phyloP scores from a whole-genome alignment of 2,888 invertebrate genomes.

The Epinotia brunnichana region DNA sequence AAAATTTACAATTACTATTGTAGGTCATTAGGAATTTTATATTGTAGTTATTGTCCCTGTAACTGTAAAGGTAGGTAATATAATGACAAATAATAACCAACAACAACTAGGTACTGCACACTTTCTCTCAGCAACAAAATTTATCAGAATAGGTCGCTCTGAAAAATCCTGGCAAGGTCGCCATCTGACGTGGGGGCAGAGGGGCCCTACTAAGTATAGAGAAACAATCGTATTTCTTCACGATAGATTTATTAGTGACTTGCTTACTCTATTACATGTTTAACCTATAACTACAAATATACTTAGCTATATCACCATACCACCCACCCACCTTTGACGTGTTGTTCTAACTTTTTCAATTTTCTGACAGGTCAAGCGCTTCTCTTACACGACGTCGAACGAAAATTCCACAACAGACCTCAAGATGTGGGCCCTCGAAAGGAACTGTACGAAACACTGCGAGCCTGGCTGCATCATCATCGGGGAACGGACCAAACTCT shows the following conservation, averaged over 20 bases:
- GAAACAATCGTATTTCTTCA: too few relatives aligned
- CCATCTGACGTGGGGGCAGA: too few relatives aligned
- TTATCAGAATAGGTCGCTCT: not conserved
- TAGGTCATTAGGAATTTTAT: too few relatives aligned
- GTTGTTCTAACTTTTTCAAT: not conserved
- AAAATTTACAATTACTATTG: not conserved
- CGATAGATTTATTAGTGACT: too few relatives aligned
- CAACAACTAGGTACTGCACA: not conserved
- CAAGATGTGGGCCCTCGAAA: constrained; percentile 92
- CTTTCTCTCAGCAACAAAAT: not conserved
- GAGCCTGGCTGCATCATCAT: constrained; percentile 95
- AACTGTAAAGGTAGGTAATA: too few relatives aligned
- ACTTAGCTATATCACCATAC: too few relatives aligned
- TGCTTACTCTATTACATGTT: too few relatives aligned
- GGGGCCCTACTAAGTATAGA: too few relatives aligned
- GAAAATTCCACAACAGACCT: constrained; percentile 89
- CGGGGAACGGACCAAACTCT: constrained; percentile 93
- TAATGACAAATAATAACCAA: too few relatives aligned
- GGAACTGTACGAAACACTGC: constrained; percentile 92
- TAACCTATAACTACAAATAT: too few relatives aligned
- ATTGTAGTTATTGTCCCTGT: too few relatives aligned
- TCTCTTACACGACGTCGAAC: constrained; percentile 92
- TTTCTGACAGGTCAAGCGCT: constrained; percentile 87
- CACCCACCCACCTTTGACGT: not conserved
- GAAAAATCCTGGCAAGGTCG: too few relatives aligned